Base-by-base conservation (phyloP, 1,140 invertebrate species). In the Lepidurus packardi region DNA sequence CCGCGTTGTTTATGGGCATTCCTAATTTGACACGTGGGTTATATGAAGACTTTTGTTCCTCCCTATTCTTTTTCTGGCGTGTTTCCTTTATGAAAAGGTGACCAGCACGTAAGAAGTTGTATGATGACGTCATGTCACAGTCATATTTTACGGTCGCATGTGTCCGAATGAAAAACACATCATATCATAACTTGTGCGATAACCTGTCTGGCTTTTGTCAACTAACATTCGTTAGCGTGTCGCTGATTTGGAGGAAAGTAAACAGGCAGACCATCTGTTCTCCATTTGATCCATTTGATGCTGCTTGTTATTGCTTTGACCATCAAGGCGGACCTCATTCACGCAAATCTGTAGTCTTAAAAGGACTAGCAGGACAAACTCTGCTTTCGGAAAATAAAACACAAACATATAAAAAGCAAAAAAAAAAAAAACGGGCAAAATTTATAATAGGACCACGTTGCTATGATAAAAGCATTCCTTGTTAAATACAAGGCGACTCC, bases 1-100 rank as follows among this genome's bases (percentile, higher is more conserved):
- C 53, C 53, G 13, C 53, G 13, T 65, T n/a, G 16, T 65, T 65
- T 65, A 65, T 65, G 53, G 53, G 53, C 53, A 65, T 65, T 65
- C 53, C 53, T 65, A 21, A 65, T 65, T 65, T 65, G 53, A 65
- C 53, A 65, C 53, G 53, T 65, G 53, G 6, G 16, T 65, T 7
- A 65, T 65, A 65, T 65, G 53, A 65, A 7, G 8, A 16, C 21
- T n/a, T 65, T 65, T 65, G n/a, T 65, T 65, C 53, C 53, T 16
- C 21, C 16, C 53, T 21, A 25, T 25, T 25, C 25, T 25, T 25
- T 25, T 25, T 25, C 25, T 25, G 25, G 25, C 25, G 25, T 7
- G 21, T n/a, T n/a, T 65, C 16, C n/a, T 21, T 13, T 65, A 13
- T n/a, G 1, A 21, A 21, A 65, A 9, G n/a, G 13, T 21, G 13